A percentile compares a stretch with the other conserved stretches of the same genome.
phyloP scores from a whole-genome alignment of 1,140 invertebrate species.

The Drosophila carrolli region DNA sequence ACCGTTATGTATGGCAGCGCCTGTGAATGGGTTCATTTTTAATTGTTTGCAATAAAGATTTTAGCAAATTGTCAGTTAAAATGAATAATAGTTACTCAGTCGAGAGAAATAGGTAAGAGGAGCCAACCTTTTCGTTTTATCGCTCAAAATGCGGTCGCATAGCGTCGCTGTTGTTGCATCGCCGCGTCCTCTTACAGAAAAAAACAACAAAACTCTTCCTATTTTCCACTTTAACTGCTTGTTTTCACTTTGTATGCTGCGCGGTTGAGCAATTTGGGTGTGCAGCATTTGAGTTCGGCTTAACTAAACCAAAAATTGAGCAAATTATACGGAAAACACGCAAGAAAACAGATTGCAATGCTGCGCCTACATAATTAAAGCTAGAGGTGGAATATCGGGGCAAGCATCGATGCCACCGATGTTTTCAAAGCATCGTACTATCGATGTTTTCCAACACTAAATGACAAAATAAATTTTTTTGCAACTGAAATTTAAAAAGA shows the following conservation, averaged over 20 bases:
- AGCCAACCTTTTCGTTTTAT: conserved; percentile 26
- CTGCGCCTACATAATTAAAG: conserved; percentile 60
- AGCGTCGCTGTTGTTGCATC: conserved; percentile 60
- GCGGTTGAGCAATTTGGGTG: conserved; percentile 24
- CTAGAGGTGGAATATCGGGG: no score
- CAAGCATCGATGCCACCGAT: no score
- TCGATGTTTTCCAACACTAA: no score
- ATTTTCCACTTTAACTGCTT: background rate
- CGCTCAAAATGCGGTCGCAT: conserved; percentile 65
- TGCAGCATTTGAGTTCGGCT: conserved; percentile 21
- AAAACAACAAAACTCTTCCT: conserved; percentile 20
- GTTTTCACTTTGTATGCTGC: background rate
- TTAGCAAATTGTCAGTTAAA: conserved; percentile 23
- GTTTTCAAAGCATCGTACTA: no score
- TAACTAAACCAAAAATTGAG: conserved; percentile 53
- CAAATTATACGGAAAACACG: conserved; percentile 63
- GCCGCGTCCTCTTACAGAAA: conserved; percentile 56
- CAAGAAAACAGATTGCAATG: conserved; percentile 56
- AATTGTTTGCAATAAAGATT: conserved; percentile 29
- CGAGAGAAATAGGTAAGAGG: conserved; percentile 14
- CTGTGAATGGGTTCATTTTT: conserved; percentile 24
- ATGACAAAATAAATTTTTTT: no score
- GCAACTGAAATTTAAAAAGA: no score
- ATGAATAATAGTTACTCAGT: conserved; percentile 14
- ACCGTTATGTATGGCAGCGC: conserved; percentile 22